phyloP scores from a whole-genome alignment of 2,113 vertebrate genomes.

The Ailurus styani region DNA sequence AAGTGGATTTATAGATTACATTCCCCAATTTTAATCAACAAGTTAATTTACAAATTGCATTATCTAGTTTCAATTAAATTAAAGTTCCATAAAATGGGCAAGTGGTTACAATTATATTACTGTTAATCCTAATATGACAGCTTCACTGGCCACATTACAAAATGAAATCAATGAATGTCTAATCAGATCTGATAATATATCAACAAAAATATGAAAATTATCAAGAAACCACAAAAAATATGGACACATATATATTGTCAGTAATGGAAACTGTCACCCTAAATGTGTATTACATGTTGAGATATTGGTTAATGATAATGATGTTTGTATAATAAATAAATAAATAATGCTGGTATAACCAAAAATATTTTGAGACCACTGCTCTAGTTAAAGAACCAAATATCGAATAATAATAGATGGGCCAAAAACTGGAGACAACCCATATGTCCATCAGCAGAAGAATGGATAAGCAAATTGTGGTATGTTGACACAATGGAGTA shows the following conservation, averaged over 20 bases:
- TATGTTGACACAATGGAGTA: background rate
- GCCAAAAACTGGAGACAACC: background rate
- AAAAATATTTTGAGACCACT: background rate
- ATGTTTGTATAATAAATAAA: background rate
- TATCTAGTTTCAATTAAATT: background rate
- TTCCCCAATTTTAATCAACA: background rate
- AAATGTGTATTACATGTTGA: background rate
- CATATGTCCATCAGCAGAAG: background rate
- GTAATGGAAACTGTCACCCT: background rate
- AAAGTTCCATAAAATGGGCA: background rate
- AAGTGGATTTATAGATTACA: background rate
- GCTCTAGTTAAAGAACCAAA: background rate
- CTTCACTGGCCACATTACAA: background rate
- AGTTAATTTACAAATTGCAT: background rate
- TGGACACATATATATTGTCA: background rate
- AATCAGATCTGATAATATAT: background rate
- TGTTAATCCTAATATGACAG: background rate
- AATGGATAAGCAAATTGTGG: background rate
- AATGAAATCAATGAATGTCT: background rate
- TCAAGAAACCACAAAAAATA: background rate
- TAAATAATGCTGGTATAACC: background rate
- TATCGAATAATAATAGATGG: background rate
- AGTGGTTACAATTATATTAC: background rate
- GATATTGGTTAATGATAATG: background rate
- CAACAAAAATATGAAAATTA: background rate